These are phyloP conservation scores for Epistrophe grossulariae DNA, from an alignment of 2,888 invertebrate species.

Conservation along the genomic window DNA sequence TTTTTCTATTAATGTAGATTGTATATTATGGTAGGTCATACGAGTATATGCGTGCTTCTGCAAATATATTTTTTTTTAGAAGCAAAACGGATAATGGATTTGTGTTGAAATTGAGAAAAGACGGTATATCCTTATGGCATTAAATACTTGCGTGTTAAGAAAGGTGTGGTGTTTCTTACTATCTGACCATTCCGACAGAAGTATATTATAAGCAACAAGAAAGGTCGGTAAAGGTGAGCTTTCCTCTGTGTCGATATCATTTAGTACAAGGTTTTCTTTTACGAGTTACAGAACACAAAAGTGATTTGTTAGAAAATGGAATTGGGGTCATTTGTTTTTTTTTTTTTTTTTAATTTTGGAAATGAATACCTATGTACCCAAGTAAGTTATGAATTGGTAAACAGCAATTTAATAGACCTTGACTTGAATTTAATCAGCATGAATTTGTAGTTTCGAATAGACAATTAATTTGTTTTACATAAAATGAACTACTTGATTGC, in stretches of 20 bases:
- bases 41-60: not conserved
- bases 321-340: slow-evolving; percentile 6
- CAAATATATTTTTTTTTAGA: not conserved
- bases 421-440: slow-evolving; percentile 11
- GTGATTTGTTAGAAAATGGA: slow-evolving; percentile 12
- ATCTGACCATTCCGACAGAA: slow-evolving; percentile 18
- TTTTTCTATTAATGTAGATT: not conserved
- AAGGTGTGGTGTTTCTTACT: slow-evolving; percentile 19
- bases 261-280: slow-evolving; percentile 24
- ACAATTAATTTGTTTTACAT: too few relatives aligned
- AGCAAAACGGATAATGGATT: slow-evolving; percentile 27
- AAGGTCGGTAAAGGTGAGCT: slow-evolving; percentile 9
- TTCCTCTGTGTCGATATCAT: slow-evolving; percentile 27
- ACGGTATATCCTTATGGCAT: not conserved
- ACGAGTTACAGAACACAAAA: not conserved
- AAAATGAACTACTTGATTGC: too few relatives aligned
- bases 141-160: slow-evolving; percentile 12
- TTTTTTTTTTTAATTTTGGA: not conserved
- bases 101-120: slow-evolving; percentile 9
- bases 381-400: slow-evolving; percentile 1
- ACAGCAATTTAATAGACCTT: not conserved
- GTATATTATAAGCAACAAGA: not conserved
- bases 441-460: not conserved
- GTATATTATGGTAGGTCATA: not conserved
- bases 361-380: not conserved